Conservation (phyloP, 2,797 vertebrate species). For the Chloroceryle amazona region DNA sequence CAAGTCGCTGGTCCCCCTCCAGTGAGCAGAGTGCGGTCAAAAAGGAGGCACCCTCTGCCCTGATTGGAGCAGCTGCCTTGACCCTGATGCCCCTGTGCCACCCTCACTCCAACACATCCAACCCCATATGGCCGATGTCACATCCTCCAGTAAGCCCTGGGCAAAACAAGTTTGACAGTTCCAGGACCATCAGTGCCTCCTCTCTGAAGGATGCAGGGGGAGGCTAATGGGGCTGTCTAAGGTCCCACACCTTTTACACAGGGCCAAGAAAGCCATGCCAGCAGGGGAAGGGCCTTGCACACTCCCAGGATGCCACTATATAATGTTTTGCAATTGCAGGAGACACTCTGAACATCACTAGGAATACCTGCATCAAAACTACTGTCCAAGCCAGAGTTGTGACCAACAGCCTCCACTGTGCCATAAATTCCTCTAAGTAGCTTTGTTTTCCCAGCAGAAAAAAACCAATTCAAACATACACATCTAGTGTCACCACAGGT, state of each 20-base stretch:
- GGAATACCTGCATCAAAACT: background rate
- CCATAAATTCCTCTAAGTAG: background rate
- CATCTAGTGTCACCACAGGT: background rate
- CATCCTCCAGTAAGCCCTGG: accelerated
- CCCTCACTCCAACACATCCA: accelerated
- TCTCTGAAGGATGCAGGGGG: background rate
- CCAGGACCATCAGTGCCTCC: background rate
- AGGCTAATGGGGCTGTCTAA: accelerated
- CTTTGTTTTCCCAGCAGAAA: background rate
- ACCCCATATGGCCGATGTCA: background rate
- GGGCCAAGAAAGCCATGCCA: background rate
- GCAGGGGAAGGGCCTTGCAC: background rate
- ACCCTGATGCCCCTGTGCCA: background rate
- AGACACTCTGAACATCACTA: background rate
- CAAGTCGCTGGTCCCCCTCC: accelerated
- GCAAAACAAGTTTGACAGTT: background rate
- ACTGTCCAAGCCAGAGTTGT: background rate
- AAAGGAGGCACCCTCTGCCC: background rate
- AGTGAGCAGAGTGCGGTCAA: background rate
- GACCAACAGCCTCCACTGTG: background rate
- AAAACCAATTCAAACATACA: background rate
- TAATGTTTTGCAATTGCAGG: background rate
- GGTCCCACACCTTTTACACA: background rate
- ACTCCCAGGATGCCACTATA: accelerated
- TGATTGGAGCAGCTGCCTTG: accelerated